Conservation (phyloP, 2,888 invertebrate genomes). For the Aelia acuminata region DNA sequence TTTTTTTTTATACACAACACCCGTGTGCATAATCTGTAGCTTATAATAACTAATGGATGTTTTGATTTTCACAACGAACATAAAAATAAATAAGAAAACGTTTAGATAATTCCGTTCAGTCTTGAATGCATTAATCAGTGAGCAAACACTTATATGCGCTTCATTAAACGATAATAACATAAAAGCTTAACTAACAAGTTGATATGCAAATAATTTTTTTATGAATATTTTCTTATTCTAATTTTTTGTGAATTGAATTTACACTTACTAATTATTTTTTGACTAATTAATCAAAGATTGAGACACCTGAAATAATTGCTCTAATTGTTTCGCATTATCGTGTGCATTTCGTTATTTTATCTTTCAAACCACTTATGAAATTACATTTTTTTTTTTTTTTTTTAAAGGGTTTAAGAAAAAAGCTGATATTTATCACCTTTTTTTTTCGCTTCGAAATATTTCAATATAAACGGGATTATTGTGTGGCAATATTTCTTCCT, state of each 20-base stretch:
- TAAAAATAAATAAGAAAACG: background rate
- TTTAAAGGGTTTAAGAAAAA: too few relatives aligned
- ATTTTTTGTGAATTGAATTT: background rate
- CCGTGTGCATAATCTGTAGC: too few relatives aligned
- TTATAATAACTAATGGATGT: background rate
- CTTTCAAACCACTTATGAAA: too few relatives aligned
- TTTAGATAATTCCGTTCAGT: background rate
- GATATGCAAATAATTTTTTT: background rate
- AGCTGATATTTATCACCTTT: background rate
- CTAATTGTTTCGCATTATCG: background rate
- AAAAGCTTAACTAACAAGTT: background rate
- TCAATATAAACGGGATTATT: background rate
- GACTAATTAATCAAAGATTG: background rate
- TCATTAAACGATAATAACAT: conserved; percentile 23
- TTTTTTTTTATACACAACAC: too few relatives aligned
- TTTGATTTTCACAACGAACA: background rate
- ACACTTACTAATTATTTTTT: background rate
- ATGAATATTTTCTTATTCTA: background rate
- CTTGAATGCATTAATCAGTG: background rate
- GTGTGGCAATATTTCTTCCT: background rate
- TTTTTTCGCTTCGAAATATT: background rate
- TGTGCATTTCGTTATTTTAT: too few relatives aligned
- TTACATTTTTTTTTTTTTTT: too few relatives aligned
- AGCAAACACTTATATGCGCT: background rate
- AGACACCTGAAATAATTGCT: background rate